Base-by-base conservation (phyloP, 1,140 invertebrate genomes). In the Caerostris extrusa region DNA sequence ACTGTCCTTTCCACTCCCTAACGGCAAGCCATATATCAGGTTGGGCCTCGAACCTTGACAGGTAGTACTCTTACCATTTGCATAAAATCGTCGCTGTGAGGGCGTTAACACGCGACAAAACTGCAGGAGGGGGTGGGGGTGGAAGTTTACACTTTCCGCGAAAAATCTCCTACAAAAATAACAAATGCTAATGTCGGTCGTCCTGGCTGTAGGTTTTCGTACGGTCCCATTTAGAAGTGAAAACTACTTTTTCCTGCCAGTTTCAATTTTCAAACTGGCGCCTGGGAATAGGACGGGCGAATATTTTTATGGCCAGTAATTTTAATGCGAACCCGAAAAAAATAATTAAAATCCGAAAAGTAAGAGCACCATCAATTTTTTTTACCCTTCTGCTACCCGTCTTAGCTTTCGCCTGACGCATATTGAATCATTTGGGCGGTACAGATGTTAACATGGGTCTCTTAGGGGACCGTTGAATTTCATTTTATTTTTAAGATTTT, bases 291-390 rank as follows among this genome's bases (percentile, higher is more conserved):
- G 53, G 55, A 71, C 19, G 53, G 57, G 82, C 60, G 91, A 60
- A 93, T 77, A 93, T 88, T 93, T 93, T 93, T 93, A 93, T 88
- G 86, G 92, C 55, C 57, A 81, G 67, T 93, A 60, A 93, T 88
- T 93, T 93, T 88, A 93, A 93, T 93, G 92, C 86, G 64, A 87
- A 87, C 91, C 91, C 91, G 82, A 93, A 93, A 93, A 93, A 93
- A 93, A 93, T 93, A 93, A 93, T 93, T 93, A 89, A 93, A 93
- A 93, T 89, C 64, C 92, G 85, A 93, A 89, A 93, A 93, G 92
- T 34, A 67, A 64, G 19, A 71, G 58, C 34, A n/a, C 17, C 56
- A 82, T 85, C 69, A 67, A 53, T 85, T 69, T 64, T 93, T 93
- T 86, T 93, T 67, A 55, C 14, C n/a, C 3, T 56, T 19, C 56